Evolutionary conservation across 2,797 vertebrate species (phyloP).

Genomic region (Takifugu rubripes): DNA sequence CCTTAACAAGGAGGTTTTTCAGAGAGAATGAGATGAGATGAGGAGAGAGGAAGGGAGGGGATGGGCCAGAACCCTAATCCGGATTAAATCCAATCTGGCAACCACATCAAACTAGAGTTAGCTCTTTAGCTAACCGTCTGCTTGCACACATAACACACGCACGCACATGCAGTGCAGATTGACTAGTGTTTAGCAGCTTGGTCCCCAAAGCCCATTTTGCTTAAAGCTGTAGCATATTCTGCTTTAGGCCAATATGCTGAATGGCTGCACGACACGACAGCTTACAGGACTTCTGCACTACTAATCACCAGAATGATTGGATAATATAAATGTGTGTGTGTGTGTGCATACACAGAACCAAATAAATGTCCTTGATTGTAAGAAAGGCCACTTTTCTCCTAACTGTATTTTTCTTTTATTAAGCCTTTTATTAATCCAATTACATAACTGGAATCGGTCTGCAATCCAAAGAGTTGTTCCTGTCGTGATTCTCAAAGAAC

Average conservation of each 20-base stretch:
- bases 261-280: conserved; percentile 69
- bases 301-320: conserved; percentile 68
- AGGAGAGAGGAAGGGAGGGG: conserved; percentile 36
- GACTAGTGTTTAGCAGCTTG: conserved; percentile 88
- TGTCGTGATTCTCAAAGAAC: background rate
- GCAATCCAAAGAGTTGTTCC: conserved; percentile 1
- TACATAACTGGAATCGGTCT: background rate
- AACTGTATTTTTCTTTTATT: no score
- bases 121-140: conserved; percentile 85
- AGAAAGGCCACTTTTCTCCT: no score
- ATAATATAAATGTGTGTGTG: conserved; percentile 40
- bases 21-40: conserved; percentile 27
- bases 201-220: conserved; percentile 80
- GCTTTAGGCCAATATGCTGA: conserved; percentile 77
- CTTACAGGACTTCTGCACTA: conserved; percentile 56
- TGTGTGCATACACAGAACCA: conserved; percentile 20
- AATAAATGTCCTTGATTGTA: conserved; percentile 6
- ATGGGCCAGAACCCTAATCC: conserved; percentile 74
- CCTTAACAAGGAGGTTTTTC: conserved; percentile 45
- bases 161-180: conserved; percentile 52
- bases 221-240: conserved; percentile 81
- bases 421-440: no score
- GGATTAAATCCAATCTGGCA: conserved; percentile 97
- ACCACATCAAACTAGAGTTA: conserved; percentile 83
- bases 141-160: conserved; percentile 54